Percentiles rank a stretch among this genome's conserved stretches.
phyloP scores from a whole-genome alignment of 2,113 vertebrate genomes.

The Chunga burmeisteri region DNA sequence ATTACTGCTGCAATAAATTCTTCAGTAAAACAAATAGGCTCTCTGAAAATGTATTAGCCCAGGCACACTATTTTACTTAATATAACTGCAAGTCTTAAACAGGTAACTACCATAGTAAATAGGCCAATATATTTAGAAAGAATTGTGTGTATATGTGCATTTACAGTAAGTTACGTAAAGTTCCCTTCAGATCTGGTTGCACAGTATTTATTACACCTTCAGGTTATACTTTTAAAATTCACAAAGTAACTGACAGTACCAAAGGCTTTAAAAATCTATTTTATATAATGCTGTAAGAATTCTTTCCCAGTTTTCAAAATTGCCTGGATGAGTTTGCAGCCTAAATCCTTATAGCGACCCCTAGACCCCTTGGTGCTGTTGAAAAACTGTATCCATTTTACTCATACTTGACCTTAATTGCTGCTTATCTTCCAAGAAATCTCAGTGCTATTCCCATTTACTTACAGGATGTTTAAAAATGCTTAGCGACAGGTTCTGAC shows the following conservation, averaged over 20 bases:
- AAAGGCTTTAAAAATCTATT: slow-evolving; percentile 26
- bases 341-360: neutral
- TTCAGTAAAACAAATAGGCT: slow-evolving; percentile 83
- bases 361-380: neutral
- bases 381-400: neutral
- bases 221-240: slow-evolving; percentile 44
- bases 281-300: neutral
- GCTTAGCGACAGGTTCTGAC: neutral
- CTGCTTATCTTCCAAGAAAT: neutral
- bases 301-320: neutral
- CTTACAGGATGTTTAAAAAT: neutral
- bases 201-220: slow-evolving; percentile 43
- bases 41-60: slow-evolving; percentile 84
- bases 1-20: slow-evolving; percentile 93
- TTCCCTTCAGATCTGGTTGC: slow-evolving; percentile 28
- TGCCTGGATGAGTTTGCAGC: neutral
- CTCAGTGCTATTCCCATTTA: neutral
- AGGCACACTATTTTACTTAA: slow-evolving; percentile 86
- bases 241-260: neutral
- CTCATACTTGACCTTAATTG: neutral
- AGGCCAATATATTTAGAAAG: slow-evolving; percentile 73
- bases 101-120: slow-evolving; percentile 76
- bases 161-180: slow-evolving; percentile 16
- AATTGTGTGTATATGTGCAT: neutral
- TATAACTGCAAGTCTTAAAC: slow-evolving; percentile 84